Base-by-base conservation (phyloP, 2,797 vertebrate species). In the Graptemys geographica region DNA sequence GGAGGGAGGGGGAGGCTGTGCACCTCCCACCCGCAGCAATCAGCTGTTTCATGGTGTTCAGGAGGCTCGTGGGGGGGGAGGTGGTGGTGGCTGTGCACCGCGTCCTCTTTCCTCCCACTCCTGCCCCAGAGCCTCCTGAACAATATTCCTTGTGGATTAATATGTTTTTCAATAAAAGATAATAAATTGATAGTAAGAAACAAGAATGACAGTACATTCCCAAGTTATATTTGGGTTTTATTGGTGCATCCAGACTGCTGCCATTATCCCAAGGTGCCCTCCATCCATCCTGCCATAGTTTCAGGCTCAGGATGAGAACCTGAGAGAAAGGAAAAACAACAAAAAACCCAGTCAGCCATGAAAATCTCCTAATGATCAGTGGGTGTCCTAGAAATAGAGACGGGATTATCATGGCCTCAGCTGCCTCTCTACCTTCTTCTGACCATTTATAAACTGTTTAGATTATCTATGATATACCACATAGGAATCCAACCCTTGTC, bases 301-400 rank as follows among this genome's bases (percentile, higher is more conserved):
- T 13, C n/a, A 80, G 16, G 76, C 8, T 0, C 4, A 25, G 41
- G 1, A 55, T 11, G 25, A 44, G 7, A 84, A 90, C 28, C n/a
- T 56, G 28, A 76, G 65, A 81, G 49, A 5, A 83, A 88, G 52
- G 21, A 1, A 59, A 37, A 86, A 44, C 12, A 55, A 27, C 56
- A 47, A 81, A 86, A 69, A 59, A 13, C 13, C 21, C 62, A 44
- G 55, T 69, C 79, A 81, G 21, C 27, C 52, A 15, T 62, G 51
- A 88, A 86, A 57, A 65, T n/a, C 16, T n/a, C 27, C 62, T 65
- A 65, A 65, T 65, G 4, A 33, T 65, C 33, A 65, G 33, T n/a
- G 62, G 8, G 16, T 65, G 15, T n/a, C 33, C 33, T 65, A n/a
- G 33, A 65, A n/a, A 16, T n/a, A 65, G 62, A n/a, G 16, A n/a